phyloP scores from a whole-genome alignment of 53 echinoderm and acorn worm genomes.

The Holothuria leucospilota region DNA sequence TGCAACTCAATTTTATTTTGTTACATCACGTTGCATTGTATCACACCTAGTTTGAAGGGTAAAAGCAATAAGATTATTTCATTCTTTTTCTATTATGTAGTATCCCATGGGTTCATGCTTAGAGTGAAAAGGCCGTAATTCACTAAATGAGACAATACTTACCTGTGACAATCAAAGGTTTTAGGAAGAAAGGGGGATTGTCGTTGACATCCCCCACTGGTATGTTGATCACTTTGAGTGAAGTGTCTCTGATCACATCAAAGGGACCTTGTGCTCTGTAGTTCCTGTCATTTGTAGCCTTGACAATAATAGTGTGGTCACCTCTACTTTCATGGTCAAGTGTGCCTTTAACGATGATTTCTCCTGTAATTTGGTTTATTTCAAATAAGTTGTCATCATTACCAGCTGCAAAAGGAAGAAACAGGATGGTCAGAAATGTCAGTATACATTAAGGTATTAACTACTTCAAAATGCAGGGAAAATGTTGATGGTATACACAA shows the following conservation, averaged over 20 bases:
- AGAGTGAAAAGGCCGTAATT: too few species aligned
- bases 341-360: conserved; percentile 59
- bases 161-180: conserved; percentile 60
- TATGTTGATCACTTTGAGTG: conserved; percentile 66
- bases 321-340: conserved; percentile 65
- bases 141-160: not conserved
- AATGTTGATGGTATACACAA: too few species aligned
- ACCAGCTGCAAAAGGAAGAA: conserved; percentile 58
- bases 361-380: conserved; percentile 60
- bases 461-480: too few species aligned
- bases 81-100: too few species aligned
- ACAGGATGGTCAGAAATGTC: too few species aligned
- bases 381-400: conserved; percentile 66
- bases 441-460: too few species aligned
- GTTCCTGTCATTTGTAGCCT: conserved; percentile 67
- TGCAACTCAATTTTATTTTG: too few species aligned
- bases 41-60: too few species aligned
- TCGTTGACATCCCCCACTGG: conserved; percentile 75
- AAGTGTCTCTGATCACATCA: conserved; percentile 48
- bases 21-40: too few species aligned
- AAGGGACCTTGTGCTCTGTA: conserved; percentile 42
- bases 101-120: too few species aligned
- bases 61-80: too few species aligned
- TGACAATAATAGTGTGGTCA: conserved; percentile 58
- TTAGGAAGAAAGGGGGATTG: conserved; percentile 63